Conservation (phyloP, 2,888 invertebrate genomes). For the Rhimphoctona megacephalus region DNA sequence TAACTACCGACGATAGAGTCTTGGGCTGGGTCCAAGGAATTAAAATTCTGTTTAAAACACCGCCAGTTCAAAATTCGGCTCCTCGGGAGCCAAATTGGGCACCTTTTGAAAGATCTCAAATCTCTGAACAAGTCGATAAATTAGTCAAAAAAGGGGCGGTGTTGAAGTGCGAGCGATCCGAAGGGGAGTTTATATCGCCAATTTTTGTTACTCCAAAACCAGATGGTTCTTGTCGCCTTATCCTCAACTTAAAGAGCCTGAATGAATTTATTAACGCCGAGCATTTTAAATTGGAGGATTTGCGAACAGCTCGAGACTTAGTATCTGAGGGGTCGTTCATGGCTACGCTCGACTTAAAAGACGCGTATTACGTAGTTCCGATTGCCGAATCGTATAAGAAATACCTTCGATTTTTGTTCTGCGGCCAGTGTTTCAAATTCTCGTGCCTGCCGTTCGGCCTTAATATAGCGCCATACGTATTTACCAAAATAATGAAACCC, state of each 20-base stretch:
- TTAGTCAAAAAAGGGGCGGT: conserved; percentile 52
- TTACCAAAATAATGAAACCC: conserved; percentile 45
- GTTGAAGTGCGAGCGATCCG: conserved; percentile 9
- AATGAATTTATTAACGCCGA: conserved; percentile 68
- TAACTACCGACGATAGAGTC: conserved; percentile 45
- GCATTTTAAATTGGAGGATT: conserved; percentile 76
- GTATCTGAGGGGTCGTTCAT: conserved; percentile 37
- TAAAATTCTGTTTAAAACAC: conserved; percentile 42
- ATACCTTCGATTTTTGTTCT: conserved; percentile 40
- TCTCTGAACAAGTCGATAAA: conserved; percentile 40
- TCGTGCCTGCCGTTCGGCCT: conserved; percentile 37
- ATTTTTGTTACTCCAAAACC: conserved; percentile 71
- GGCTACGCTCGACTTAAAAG: conserved; percentile 49
- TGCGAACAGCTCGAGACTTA: conserved; percentile 63
- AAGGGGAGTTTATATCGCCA: conserved; percentile 69
- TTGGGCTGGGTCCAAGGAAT: conserved; percentile 50
- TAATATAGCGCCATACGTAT: conserved; percentile 32
- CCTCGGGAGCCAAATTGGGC: conserved; percentile 52
- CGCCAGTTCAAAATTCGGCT: conserved; percentile 27
- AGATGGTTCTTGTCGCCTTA: conserved; percentile 68
- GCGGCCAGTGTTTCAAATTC: conserved; percentile 38
- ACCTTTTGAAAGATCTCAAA: conserved; percentile 43
- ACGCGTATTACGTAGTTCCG: conserved; percentile 44
- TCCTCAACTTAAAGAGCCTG: conserved; percentile 71
- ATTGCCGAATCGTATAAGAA: conserved; percentile 28